phyloP scores from a whole-genome alignment of 30 jellyfish, hydroid and myxozoan genomes.

The Pseudorhiza aurosa region DNA sequence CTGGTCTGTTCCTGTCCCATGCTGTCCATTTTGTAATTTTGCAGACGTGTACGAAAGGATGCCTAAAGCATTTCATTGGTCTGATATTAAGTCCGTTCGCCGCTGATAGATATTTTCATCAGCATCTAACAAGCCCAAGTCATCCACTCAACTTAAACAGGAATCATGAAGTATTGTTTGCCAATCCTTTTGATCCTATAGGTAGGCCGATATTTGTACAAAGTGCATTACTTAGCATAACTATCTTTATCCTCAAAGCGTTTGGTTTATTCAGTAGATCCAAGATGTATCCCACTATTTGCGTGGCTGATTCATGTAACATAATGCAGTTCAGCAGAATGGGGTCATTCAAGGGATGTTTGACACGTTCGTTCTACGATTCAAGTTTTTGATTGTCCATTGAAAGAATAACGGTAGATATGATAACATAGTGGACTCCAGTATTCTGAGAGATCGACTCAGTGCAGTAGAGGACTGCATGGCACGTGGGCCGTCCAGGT shows the following conservation, averaged over 20 bases:
- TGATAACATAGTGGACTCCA: too few relatives aligned
- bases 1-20: not conserved
- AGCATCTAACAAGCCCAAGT: not conserved
- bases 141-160: not conserved
- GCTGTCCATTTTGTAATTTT: not conserved
- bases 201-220: constrained; percentile 22
- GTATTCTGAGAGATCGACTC: too few relatives aligned
- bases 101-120: not conserved
- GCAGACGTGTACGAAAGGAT: too few relatives aligned
- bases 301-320: constrained; percentile 32
- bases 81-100: not conserved
- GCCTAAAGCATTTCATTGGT: too few relatives aligned
- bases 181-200: constrained; percentile 27
- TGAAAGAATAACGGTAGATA: not conserved
- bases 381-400: not conserved
- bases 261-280: constrained; percentile 32
- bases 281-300: constrained; percentile 23
- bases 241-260: constrained; percentile 8
- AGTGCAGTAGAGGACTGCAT: too few relatives aligned
- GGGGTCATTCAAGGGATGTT: not conserved
- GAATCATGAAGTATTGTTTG: constrained; percentile 2
- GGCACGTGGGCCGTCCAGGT: too few relatives aligned
- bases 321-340: constrained; percentile 1
- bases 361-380: not conserved
- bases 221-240: constrained; percentile 13